These are phyloP conservation scores for Orchesella cincta DNA, from an alignment of 1,140 invertebrate species.

Conservation along the genomic window DNA sequence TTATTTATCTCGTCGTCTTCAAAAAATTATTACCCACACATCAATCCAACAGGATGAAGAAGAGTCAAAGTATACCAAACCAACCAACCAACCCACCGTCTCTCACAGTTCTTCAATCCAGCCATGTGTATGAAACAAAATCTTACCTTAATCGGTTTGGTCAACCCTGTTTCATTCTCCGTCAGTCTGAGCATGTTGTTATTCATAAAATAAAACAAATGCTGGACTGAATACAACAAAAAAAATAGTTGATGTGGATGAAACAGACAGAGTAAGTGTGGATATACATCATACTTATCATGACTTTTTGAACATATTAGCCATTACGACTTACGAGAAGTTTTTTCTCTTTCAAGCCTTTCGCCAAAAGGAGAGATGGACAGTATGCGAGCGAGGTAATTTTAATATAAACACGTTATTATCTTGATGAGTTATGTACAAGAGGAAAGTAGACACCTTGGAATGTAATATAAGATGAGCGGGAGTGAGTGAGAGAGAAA, in stretches of 20 bases:
- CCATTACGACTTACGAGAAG: conserved; percentile 3
- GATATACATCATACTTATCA: conserved; percentile 8
- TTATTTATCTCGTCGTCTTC: conserved; percentile 12
- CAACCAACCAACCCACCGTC: background rate
- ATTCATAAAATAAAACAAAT: background rate
- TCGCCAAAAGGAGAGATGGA: background rate
- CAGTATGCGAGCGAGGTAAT: background rate
- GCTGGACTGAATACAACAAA: background rate
- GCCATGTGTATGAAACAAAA: background rate
- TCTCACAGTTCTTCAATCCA: background rate
- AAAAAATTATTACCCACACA: conserved; percentile 27
- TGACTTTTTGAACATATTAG: conserved; percentile 6
- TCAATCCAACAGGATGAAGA: background rate
- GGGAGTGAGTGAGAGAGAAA: too few relatives aligned
- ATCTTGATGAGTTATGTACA: conserved; percentile 12
- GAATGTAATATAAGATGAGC: background rate
- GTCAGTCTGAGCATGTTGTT: background rate
- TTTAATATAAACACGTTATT: conserved; percentile 19
- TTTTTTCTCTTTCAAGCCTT: background rate
- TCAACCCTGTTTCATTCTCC: background rate
- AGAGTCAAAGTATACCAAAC: too few relatives aligned
- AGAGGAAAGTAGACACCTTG: background rate
- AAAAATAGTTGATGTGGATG: background rate
- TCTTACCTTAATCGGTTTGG: background rate
- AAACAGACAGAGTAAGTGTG: background rate